These are phyloP conservation scores for Leptinotarsa rubiginosa DNA, from an alignment of 2,888 invertebrate genomes.

Conservation along the genomic window DNA sequence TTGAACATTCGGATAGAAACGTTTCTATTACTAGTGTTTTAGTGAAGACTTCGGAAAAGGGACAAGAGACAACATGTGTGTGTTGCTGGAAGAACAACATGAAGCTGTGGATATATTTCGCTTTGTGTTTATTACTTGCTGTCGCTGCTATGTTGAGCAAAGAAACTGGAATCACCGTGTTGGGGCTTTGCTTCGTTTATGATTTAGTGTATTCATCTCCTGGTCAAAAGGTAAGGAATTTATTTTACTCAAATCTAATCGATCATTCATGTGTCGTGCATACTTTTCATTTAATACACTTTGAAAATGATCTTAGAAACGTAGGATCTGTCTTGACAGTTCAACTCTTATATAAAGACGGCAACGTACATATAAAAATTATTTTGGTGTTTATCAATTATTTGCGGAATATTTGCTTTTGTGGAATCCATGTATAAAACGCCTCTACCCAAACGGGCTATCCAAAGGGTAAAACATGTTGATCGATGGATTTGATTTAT, in stretches of 20 bases:
- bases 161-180: slow-evolving; percentile 93
- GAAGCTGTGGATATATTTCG: slow-evolving; percentile 72
- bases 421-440: no score
- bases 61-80: slow-evolving; percentile 32
- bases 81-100: slow-evolving; percentile 60
- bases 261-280: no score
- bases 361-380: no score
- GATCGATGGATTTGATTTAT: no score
- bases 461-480: no score
- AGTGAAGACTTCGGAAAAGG: slow-evolving; percentile 22
- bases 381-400: no score
- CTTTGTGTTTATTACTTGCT: slow-evolving; percentile 70
- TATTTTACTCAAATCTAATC: neutral
- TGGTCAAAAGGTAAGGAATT: slow-evolving; percentile 55
- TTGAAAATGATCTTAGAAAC: no score
- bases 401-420: no score
- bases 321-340: no score
- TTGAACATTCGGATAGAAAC: slow-evolving; percentile 34
- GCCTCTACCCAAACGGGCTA: no score
- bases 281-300: no score
- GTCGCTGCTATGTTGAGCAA: slow-evolving; percentile 91
- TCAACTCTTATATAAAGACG: no score
- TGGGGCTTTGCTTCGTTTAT: slow-evolving; percentile 90
- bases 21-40: slow-evolving; percentile 26
- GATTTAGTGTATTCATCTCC: slow-evolving; percentile 76